Percentiles rank a stretch among this genome's conserved stretches.
phyloP scores from a whole-genome alignment of 2,113 vertebrate genomes.

The Sylvietta virens region DNA sequence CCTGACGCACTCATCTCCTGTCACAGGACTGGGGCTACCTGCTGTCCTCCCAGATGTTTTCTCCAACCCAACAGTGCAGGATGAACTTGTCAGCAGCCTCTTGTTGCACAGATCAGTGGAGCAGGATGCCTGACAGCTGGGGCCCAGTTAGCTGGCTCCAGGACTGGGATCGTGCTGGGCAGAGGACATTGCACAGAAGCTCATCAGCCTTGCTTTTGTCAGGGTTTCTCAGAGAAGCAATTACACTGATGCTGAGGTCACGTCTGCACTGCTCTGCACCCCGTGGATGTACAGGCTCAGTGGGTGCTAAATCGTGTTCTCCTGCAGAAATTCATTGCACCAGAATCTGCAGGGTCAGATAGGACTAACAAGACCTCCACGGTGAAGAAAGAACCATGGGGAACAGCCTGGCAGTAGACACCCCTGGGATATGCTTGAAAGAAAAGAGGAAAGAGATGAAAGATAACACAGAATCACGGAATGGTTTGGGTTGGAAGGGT shows the following conservation, averaged over 20 bases:
- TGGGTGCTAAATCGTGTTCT: not conserved
- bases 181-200: not conserved
- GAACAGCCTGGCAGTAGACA: not conserved
- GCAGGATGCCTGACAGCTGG: not conserved
- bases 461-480: not conserved
- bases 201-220: not conserved
- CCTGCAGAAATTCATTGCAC: not conserved
- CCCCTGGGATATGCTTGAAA: not conserved
- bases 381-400: not conserved
- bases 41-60: not conserved
- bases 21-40: not conserved
- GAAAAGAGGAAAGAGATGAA: not conserved
- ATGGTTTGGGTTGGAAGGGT: not conserved
- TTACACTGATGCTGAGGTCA: fast-evolving
- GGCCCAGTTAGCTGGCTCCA: not conserved
- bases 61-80: not conserved
- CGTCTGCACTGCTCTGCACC: not conserved
- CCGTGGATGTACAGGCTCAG: not conserved
- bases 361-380: not conserved
- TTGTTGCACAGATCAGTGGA: not conserved
- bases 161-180: not conserved
- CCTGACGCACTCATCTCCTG: not conserved
- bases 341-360: fast-evolving
- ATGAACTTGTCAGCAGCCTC: not conserved
- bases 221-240: not conserved